Percentiles rank a stretch among this genome's conserved stretches.
Conservation (phyloP, 2,797 vertebrate species). For the Macropus fuliginosus region DNA sequence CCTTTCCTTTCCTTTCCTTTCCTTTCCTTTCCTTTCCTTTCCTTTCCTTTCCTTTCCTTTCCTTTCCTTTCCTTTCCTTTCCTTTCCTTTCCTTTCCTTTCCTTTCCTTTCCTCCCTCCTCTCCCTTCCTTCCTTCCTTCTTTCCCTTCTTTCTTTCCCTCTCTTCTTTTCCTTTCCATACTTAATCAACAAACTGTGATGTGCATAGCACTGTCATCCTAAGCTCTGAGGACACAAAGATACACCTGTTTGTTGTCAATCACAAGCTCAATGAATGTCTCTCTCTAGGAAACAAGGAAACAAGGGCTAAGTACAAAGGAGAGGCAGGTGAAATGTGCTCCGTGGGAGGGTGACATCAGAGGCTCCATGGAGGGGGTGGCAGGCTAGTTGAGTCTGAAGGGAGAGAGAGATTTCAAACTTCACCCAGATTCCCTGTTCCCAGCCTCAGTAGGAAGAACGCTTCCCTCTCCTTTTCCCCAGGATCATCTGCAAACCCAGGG, state of each 20-base stretch:
- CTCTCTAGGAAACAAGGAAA: neutral
- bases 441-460: neutral
- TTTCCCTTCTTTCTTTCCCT: no score
- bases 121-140: no score
- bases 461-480: neutral
- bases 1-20: no score
- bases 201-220: neutral
- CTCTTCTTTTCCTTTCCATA: neutral
- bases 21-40: no score
- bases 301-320: neutral
- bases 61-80: no score
- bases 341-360: neutral
- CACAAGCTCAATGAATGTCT: neutral
- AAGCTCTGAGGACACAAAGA: neutral
- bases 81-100: neutral
- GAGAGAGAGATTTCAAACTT: neutral
- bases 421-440: neutral
- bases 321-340: neutral
- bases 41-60: no score
- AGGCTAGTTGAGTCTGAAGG: neutral
- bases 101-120: no score
- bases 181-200: neutral
- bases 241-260: neutral
- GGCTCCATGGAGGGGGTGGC: neutral
- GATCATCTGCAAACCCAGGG: neutral